A percentile compares a stretch with the other conserved stretches of the same genome.
phyloP scores from a whole-genome alignment of 2,797 vertebrate species.

The Malurus leucopterus region DNA sequence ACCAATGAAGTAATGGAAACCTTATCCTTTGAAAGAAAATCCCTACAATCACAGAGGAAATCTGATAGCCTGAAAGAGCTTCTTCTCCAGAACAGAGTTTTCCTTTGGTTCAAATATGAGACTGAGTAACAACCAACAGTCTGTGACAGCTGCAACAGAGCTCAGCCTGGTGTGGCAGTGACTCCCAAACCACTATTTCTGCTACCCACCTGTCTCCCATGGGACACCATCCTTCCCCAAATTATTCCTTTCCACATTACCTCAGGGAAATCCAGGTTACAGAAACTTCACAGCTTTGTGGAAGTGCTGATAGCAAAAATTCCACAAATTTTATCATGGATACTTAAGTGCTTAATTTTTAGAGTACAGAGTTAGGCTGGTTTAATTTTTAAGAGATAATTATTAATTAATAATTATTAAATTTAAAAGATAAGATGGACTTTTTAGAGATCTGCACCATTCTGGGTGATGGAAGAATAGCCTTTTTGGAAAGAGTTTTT shows the following conservation, averaged over 20 bases:
- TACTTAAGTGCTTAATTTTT: neutral
- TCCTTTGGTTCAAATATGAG: neutral
- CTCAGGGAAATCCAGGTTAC: neutral
- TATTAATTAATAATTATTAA: no score
- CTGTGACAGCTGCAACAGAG: neutral
- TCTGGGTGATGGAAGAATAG: neutral
- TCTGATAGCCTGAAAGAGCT: neutral
- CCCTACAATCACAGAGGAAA: neutral
- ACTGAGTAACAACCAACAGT: neutral
- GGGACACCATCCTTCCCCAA: neutral
- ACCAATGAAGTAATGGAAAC: neutral
- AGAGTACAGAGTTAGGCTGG: neutral
- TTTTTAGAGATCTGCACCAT: neutral
- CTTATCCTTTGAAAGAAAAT: neutral
- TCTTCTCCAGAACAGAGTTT: neutral
- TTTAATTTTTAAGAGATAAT: neutral
- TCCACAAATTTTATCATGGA: neutral
- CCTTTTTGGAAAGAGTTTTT: neutral
- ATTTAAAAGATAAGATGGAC: neutral
- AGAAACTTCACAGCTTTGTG: neutral
- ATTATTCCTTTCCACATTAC: neutral
- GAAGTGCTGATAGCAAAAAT: neutral
- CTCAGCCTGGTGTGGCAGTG: neutral
- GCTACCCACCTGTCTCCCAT: no score
- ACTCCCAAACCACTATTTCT: neutral